Conservation (phyloP, 1,140 invertebrate species). For the Dinothrombium tinctorium region DNA sequence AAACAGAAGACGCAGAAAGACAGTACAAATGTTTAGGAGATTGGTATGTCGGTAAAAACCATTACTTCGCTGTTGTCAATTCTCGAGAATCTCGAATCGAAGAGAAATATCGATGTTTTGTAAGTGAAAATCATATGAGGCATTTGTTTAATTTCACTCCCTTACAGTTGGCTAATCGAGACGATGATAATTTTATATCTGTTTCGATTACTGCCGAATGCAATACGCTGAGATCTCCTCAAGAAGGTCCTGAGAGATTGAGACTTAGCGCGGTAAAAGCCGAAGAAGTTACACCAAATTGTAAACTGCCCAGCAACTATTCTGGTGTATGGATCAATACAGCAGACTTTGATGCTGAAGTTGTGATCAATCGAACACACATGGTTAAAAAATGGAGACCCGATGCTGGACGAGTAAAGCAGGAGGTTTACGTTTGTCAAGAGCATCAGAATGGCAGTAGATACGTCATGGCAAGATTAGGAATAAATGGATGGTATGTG, state of each 20-base stretch:
- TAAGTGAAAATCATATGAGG: conserved; percentile 12
- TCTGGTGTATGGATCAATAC: conserved; percentile 88
- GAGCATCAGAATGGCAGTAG: conserved; percentile 44
- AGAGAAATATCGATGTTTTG: conserved; percentile 73
- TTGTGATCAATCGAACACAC: conserved; percentile 81
- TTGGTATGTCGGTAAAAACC: conserved; percentile 85
- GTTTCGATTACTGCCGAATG: conserved; percentile 79
- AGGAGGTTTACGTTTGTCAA: conserved; percentile 80
- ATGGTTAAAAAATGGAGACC: conserved; percentile 84
- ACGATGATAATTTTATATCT: conserved; percentile 68
- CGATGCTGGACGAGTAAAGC: conserved; percentile 58
- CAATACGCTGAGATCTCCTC: conserved; percentile 68
- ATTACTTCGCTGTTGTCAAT: conserved; percentile 80
- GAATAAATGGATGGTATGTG: conserved; percentile 91
- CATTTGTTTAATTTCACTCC: not conserved
- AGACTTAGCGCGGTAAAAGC: conserved; percentile 44
- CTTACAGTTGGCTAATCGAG: conserved; percentile 50
- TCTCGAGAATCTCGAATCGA: conserved; percentile 79
- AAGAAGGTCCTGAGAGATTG: conserved; percentile 67
- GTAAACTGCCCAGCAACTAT: conserved; percentile 74
- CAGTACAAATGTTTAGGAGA: conserved; percentile 80
- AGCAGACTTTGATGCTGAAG: conserved; percentile 78
- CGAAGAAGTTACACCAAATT: conserved; percentile 67
- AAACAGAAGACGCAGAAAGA: conserved; percentile 70
- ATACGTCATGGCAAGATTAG: conserved; percentile 81